These are phyloP conservation scores for Spheniscus humboldti DNA, from an alignment of 2,797 vertebrate genomes.

Conservation along the genomic window DNA sequence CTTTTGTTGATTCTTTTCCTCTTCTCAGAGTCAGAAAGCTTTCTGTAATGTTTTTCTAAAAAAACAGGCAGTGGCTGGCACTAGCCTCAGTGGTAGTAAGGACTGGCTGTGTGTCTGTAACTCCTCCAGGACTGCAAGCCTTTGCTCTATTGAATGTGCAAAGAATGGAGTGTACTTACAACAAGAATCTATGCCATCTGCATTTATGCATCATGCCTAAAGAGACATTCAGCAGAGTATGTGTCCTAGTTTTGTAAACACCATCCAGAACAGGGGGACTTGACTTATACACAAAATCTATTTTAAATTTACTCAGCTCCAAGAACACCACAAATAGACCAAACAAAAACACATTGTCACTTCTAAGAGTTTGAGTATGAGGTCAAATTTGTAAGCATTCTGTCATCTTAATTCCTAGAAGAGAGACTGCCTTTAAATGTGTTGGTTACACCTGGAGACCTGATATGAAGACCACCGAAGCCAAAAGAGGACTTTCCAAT, in stretches of 20 bases:
- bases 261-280: neutral
- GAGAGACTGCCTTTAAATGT: neutral
- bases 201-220: neutral
- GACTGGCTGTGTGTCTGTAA: neutral
- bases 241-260: neutral
- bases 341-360: neutral
- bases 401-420: neutral
- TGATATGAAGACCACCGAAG: neutral
- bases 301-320: slow-evolving; percentile 21
- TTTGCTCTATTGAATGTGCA: neutral
- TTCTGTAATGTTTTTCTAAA: slow-evolving; percentile 32
- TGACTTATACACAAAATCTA: neutral
- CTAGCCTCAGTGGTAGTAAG: slow-evolving; percentile 8
- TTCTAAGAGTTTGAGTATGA: neutral
- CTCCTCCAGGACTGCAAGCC: neutral
- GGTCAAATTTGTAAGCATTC: neutral
- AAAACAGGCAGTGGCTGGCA: slow-evolving; percentile 26
- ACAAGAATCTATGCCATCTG: slow-evolving; percentile 28
- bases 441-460: neutral
- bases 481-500: neutral
- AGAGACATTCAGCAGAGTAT: neutral
- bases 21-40: slow-evolving; percentile 34
- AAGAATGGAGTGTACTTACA: slow-evolving; percentile 29
- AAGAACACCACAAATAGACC: neutral
- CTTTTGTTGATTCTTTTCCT: slow-evolving; percentile 47